A percentile compares a stretch with the other conserved stretches of the same genome.
Evolutionary conservation across 2,797 vertebrate genomes (phyloP).

Genomic region (Phalanger gymnotis): DNA sequence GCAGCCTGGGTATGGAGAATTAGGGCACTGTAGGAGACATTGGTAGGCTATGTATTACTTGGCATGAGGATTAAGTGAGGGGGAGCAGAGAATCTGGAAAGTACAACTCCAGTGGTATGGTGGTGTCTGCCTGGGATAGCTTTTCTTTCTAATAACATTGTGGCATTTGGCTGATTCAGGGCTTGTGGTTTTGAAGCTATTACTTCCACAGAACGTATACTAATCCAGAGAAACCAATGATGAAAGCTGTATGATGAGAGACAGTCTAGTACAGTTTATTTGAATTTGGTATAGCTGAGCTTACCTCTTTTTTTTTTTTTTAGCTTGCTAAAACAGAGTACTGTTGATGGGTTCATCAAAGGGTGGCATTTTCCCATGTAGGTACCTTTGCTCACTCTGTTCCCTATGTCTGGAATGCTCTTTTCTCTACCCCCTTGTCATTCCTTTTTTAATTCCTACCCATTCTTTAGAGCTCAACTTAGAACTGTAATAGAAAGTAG

Average conservation of each 20-base stretch:
- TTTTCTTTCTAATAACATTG: background rate
- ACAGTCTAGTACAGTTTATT: background rate
- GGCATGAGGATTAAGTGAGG: background rate
- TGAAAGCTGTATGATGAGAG: background rate
- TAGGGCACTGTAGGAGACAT: background rate
- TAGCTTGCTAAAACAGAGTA: background rate
- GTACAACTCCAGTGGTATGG: background rate
- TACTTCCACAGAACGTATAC: background rate
- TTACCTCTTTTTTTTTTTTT: background rate
- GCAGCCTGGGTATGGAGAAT: background rate
- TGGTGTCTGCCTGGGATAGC: background rate
- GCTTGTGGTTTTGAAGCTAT: background rate
- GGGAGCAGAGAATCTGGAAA: background rate
- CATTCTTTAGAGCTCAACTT: background rate
- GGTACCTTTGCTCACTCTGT: background rate
- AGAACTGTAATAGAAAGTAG: background rate
- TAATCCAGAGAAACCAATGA: background rate
- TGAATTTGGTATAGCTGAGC: background rate
- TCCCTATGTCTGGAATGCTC: background rate
- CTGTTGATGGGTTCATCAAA: background rate
- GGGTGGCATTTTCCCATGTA: background rate
- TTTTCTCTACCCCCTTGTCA: background rate
- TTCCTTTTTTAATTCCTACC: background rate
- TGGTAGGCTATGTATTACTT: background rate
- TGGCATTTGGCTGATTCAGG: background rate